Conservation (phyloP, 2,888 invertebrate genomes). For the Parnassius apollo region DNA sequence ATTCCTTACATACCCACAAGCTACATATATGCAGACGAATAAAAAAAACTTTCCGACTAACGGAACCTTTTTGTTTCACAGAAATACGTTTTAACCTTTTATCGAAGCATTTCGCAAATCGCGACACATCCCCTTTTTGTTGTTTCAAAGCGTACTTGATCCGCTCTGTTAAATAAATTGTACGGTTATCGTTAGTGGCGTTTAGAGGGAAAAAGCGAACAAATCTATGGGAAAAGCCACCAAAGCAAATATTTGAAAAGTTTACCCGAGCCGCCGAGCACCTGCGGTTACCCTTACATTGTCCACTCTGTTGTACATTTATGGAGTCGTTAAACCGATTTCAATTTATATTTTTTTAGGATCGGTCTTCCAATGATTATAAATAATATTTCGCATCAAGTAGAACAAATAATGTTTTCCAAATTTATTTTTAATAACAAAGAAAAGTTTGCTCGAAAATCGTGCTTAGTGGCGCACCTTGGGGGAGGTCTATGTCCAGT, state of each 20-base stretch:
- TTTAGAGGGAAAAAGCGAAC: slow-evolving; percentile 54
- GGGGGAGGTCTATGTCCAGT: too few species aligned
- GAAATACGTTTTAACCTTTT: slow-evolving; percentile 23
- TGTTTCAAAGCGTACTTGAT: slow-evolving; percentile 80
- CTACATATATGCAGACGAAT: too few species aligned
- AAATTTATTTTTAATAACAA: too few species aligned
- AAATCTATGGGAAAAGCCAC: slow-evolving; percentile 69
- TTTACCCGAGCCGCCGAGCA: slow-evolving; percentile 56
- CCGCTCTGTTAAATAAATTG: slow-evolving; percentile 67
- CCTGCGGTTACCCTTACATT: slow-evolving; percentile 70
- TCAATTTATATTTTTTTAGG: too few species aligned
- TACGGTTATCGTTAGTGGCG: slow-evolving; percentile 63
- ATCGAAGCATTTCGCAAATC: slow-evolving; percentile 32
- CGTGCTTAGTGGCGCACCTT: too few species aligned
- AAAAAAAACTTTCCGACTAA: not conserved
- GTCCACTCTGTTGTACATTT: slow-evolving; percentile 53
- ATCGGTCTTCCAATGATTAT: too few species aligned
- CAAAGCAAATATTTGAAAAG: slow-evolving; percentile 78
- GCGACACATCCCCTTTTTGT: slow-evolving; percentile 52
- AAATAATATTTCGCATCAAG: too few species aligned
- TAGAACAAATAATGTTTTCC: too few species aligned
- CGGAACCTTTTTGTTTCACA: slow-evolving; percentile 2
- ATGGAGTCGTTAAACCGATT: slow-evolving; percentile 40
- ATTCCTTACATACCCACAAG: too few species aligned
- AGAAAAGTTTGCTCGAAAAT: too few species aligned